Base-by-base conservation (phyloP, 1,140 invertebrate genomes). In the Trinorchestia longiramus region DNA sequence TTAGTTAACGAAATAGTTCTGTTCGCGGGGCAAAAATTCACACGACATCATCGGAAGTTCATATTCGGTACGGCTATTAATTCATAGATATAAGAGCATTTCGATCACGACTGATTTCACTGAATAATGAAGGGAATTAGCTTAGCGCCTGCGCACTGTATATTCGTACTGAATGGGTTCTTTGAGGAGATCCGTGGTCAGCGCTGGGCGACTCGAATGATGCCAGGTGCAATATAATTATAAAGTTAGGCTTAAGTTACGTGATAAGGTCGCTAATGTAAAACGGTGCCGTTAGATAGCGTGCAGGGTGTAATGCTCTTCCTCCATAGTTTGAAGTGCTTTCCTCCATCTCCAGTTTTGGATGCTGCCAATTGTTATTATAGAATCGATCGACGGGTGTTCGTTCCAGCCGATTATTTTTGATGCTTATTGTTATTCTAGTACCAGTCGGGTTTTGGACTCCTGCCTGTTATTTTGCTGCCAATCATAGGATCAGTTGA, bases 301-400 rank as follows among this genome's bases (percentile, higher is more conserved):
- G 43, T 94, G 92, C 92, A 94, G 92, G 92, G 92, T 94, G 92
- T 94, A 19, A 42, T 28, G 41, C 92, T 94, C 92, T 94, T 94
- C 92, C 92, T 94, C 43, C n/a, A 90, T 42, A 42, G 28, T 41
- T 90, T 90, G 62, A 77, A 77, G 62, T 77, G 62, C 62, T 77
- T 77, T 23, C 62, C 62, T 77, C 28, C 62, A 77, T 28, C 62
- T 77, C 62, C 62, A 77, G 11, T 77, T 77, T 77, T 77, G 62
- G 62, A 77, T 77, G 62, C 15, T 77, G 62, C 62, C 62, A 77
- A 77, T 77, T 77, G 62, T 77, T 77, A 77, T 77, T 77, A 77
- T 77, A 77, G 62, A 77, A 28, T 90, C 43, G 11, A 90, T 42
- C 88, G n/a, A 43, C 88, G 88, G 41, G 88, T 43, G 88, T 90